Base-by-base conservation (phyloP, 2,888 invertebrate genomes). In the Caenorhabditis parvicauda region DNA sequence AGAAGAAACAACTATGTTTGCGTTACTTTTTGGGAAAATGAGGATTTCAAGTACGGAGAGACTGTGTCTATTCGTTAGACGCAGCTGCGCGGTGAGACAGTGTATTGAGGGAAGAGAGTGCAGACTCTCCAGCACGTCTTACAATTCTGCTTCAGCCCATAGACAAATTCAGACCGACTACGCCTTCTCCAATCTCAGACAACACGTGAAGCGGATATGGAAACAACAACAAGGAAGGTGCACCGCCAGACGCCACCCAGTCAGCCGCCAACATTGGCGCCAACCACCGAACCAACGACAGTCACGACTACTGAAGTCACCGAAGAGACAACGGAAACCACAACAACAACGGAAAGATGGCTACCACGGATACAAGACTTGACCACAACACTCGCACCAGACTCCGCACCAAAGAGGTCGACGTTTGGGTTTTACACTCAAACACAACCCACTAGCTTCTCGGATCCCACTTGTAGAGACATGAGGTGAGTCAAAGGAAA, bases 381-480 rank as follows among this genome's bases (percentile, higher is more conserved):
- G n/a, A n/a, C n/a, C n/a, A n/a, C n/a, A n/a, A n/a, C n/a, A 7
- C 39, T 6, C 5, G 6, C 42, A 19, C 22, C 42, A 17, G 6
- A 45, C 12, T 49, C 59, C 17, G 51, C 58, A 22, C 53, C 66
- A 1, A 45, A 50, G 2, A 4, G 41, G 6, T 54, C 62, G 3
- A 54, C 57, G 14, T 62, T 37, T 19, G 54, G 56, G 22, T 68
- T 65, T 54, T 68, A 53, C 53, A 68, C 68, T 0, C 58, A 65
- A 17, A 69, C 63, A 1, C 64, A 64, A 32, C 70, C 70, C n/a
- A 55, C 58, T 1, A 58, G 65, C 9, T 70, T 70, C 50, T 38
- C 55, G 22, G 70, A 70, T 50, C 70, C 70, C 7, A 45, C 50
- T 17, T 70, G 70, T 27, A 50, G 70, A 19, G 70, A 70, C 50